Conservation (phyloP, 2,888 invertebrate genomes). For the Mesoligia furuncula region DNA sequence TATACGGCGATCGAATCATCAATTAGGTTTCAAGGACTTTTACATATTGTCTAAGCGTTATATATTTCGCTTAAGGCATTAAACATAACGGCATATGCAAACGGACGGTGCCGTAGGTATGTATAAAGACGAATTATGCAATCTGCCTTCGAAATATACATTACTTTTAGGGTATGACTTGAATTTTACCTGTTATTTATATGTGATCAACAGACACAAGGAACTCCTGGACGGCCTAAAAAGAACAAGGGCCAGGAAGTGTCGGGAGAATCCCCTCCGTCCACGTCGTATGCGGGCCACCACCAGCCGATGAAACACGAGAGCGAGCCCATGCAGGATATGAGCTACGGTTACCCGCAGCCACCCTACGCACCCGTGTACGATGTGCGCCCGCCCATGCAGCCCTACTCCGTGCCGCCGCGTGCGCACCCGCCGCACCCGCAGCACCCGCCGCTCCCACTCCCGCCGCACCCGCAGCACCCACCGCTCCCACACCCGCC, state of each 20-base stretch:
- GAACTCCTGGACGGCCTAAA: slow-evolving; percentile 85
- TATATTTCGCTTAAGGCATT: no score
- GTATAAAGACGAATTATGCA: not conserved
- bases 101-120: not conserved
- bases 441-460: slow-evolving; percentile 56
- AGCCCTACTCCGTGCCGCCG: slow-evolving; percentile 72
- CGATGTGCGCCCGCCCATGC: slow-evolving; percentile 72
- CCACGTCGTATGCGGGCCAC: slow-evolving; percentile 80
- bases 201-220: slow-evolving; percentile 76
- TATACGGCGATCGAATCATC: not conserved
- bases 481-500: slow-evolving; percentile 54
- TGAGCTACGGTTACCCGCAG: slow-evolving; percentile 77
- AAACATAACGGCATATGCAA: not conserved
- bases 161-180: not conserved
- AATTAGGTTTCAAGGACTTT: not conserved
- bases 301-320: slow-evolving; percentile 81
- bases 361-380: slow-evolving; percentile 75
- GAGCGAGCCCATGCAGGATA: slow-evolving; percentile 73
- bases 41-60: not conserved
- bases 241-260: slow-evolving; percentile 84
- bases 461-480: slow-evolving; percentile 65
- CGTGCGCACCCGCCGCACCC: slow-evolving; percentile 70
- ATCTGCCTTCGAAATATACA: not conserved
- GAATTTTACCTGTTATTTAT: slow-evolving; percentile 9
- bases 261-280: slow-evolving; percentile 81